These are phyloP conservation scores for Heliconius himera DNA, from an alignment of 1,140 invertebrate species.

Conservation along the genomic window DNA sequence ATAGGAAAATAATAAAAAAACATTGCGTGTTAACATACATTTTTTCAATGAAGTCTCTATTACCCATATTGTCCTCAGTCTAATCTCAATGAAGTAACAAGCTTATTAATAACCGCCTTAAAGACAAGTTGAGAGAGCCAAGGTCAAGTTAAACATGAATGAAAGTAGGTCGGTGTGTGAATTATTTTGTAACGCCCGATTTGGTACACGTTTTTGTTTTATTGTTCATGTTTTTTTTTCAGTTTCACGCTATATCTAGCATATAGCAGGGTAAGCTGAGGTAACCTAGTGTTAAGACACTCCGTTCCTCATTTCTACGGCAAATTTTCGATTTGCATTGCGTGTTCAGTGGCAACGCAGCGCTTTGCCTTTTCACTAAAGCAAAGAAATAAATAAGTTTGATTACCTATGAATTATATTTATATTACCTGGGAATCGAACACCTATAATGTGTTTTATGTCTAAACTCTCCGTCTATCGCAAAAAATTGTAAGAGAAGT, in stretches of 20 bases:
- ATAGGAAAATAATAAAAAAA: background rate
- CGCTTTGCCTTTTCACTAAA: no score
- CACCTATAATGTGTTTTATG: no score
- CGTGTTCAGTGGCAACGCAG: no score
- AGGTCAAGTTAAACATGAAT: conserved; percentile 45
- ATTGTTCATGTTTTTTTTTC: background rate
- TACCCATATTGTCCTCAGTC: background rate
- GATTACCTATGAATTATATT: no score
- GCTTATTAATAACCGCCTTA: background rate
- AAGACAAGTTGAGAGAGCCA: conserved; percentile 15
- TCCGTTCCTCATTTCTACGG: background rate
- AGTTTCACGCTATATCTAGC: background rate
- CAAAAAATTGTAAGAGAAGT: no score
- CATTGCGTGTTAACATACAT: background rate
- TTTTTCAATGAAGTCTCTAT: background rate
- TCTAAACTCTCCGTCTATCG: no score
- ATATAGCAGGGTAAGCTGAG: background rate
- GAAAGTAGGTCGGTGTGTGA: conserved; percentile 47
- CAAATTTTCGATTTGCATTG: no score
- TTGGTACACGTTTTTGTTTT: conserved; percentile 12
- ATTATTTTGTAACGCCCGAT: conserved; percentile 39
- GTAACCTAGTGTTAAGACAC: background rate
- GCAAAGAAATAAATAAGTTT: no score
- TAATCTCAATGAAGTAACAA: conserved; percentile 4
- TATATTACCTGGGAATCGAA: no score